Conservation (phyloP, 2,888 invertebrate genomes). For the Apoda limacodes region DNA sequence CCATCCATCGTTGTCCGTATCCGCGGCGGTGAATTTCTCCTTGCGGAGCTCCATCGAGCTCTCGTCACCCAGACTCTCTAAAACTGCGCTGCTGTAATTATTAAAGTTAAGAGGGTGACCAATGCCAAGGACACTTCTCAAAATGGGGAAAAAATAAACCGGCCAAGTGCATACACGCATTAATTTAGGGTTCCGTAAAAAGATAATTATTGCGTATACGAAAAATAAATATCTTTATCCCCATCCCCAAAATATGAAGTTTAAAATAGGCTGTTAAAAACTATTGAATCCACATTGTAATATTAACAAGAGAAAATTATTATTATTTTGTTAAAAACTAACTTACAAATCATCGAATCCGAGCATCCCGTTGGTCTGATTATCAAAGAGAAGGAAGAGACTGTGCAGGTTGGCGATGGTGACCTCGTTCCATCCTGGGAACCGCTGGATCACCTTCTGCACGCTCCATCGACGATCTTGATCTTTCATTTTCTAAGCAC, state of each 20-base stretch:
- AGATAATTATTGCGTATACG: too few relatives aligned
- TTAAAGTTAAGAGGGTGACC: too few relatives aligned
- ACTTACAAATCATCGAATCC: constrained; percentile 67
- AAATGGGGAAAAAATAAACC: too few relatives aligned
- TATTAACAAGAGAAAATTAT: too few relatives aligned
- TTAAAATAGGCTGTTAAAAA: too few relatives aligned
- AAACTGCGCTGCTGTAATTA: constrained; percentile 55
- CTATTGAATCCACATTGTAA: too few relatives aligned
- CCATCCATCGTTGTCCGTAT: constrained; percentile 67
- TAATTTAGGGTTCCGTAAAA: too few relatives aligned
- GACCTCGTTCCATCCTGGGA: constrained; percentile 70
- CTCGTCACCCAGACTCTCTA: constrained; percentile 68
- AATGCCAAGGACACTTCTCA: too few relatives aligned
- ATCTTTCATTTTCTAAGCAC: constrained; percentile 60
- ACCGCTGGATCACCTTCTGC: constrained; percentile 59
- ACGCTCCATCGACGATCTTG: constrained; percentile 65
- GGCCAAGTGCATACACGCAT: too few relatives aligned
- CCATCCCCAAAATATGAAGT: too few relatives aligned
- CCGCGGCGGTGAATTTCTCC: constrained; percentile 56
- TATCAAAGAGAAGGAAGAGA: constrained; percentile 66
- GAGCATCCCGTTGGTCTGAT: constrained; percentile 69
- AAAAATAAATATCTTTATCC: too few relatives aligned
- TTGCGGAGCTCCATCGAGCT: constrained; percentile 55
- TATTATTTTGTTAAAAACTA: too few relatives aligned
- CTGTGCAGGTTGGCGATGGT: constrained; percentile 70